Evolutionary conservation across 1,140 invertebrate genomes (phyloP).

Genomic region (Leptoteleia sp.): DNA sequence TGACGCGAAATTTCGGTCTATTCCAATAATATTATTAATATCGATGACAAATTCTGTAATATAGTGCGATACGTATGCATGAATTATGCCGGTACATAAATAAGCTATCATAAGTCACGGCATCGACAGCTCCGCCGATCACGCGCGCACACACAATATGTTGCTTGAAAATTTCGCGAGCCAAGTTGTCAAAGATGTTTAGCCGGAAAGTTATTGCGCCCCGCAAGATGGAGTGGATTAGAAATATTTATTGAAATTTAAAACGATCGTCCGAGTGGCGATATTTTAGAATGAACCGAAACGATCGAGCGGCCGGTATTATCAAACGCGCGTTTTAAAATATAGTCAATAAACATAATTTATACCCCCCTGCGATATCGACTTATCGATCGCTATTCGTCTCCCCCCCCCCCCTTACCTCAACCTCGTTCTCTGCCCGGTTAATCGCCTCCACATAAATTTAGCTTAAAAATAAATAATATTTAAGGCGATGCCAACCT

Average conservation of each 20-base stretch:
- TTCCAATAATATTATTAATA: slow-evolving; percentile 63
- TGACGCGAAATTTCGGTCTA: slow-evolving; percentile 19
- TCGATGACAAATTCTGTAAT: slow-evolving; percentile 63
- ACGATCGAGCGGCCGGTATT: too few species aligned
- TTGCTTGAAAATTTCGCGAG: slow-evolving; percentile 58
- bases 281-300: slow-evolving; percentile 29
- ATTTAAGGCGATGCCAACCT: too few species aligned
- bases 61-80: slow-evolving; percentile 56
- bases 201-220: slow-evolving; percentile 45
- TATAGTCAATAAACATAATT: too few species aligned
- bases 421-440: too few species aligned
- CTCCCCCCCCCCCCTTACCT: too few species aligned
- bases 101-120: slow-evolving; percentile 62
- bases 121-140: slow-evolving; percentile 56
- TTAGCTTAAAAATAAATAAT: too few species aligned
- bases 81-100: slow-evolving; percentile 66
- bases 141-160: slow-evolving; percentile 52
- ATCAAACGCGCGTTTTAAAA: too few species aligned
- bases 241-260: slow-evolving; percentile 55
- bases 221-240: slow-evolving; percentile 45
- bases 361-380: too few species aligned
- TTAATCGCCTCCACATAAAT: too few species aligned
- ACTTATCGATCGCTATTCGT: too few species aligned
- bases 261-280: slow-evolving; percentile 8
- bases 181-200: slow-evolving; percentile 58